Base-by-base conservation (phyloP, 2,888 invertebrate genomes). In the Drosophila parthenogenetica region DNA sequence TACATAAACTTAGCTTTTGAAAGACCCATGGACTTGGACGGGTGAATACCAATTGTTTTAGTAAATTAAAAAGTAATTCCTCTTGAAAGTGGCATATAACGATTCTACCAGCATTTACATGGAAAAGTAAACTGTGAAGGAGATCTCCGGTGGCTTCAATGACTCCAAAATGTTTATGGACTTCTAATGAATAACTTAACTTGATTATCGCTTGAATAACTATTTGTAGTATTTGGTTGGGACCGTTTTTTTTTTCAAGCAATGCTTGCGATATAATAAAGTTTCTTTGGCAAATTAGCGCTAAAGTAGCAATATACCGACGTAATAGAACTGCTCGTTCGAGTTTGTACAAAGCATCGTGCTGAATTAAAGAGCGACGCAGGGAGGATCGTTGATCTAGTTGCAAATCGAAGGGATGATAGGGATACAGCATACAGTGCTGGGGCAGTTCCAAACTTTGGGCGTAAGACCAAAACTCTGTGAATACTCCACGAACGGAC, bases 11-110 rank as follows among this genome's bases (percentile, higher is more conserved):
- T 3, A 91, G 64, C 65, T 86, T 79, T 10, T 75, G 74, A 51
- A 89, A 90, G 7, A 90, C 78, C 90, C 91, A 91, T 1, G 90
- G 79, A 71, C 76, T 90, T 7, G 91, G 91, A 2, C 90, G 86
- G 5, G 85, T 81, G 69, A 91, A 91, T 1, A 91, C 79, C 4
- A 91, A 54, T 11, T 91, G 85, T 49, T 91, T 91, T 11, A 91
- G 68, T 4, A 91, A 68, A 57, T 84, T 82, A 42, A 90, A 74
- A 5, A 91, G 64, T 35, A 88, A 57, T n/a, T 82, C 85, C 10
- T 69, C 60, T 17, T 76, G 51, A 5, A 46, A 39, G 11, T 3
- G 51, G 7, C 10, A 14, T 37, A 13, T 10, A 25, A 29, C 13
- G 5, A 58, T 8, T 10, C 49, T 35, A 3, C 14, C 4, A 7